phyloP scores from a whole-genome alignment of 2,888 invertebrate genomes.

The Aphodius granarius region DNA sequence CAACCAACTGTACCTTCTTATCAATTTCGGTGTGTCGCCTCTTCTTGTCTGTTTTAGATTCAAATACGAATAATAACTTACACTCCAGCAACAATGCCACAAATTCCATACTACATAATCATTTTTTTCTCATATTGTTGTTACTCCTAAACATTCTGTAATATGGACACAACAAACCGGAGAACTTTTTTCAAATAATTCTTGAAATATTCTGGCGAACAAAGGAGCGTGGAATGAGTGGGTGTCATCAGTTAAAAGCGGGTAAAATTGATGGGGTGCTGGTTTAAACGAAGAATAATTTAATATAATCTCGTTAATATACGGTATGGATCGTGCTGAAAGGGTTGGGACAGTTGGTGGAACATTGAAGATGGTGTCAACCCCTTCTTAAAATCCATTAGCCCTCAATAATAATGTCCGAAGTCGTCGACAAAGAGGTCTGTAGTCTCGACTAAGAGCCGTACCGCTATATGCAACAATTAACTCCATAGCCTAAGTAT shows the following conservation, averaged over 20 bases:
- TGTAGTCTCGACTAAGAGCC: conserved; percentile 52
- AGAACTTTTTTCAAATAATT: too few relatives aligned
- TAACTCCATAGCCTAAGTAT: conserved; percentile 54
- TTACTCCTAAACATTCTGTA: too few relatives aligned
- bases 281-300: background rate
- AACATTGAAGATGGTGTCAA: conserved; percentile 41
- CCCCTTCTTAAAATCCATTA: conserved; percentile 57
- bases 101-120: too few relatives aligned
- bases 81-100: too few relatives aligned
- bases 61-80: background rate
- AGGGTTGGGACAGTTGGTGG: conserved; percentile 11
- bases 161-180: background rate
- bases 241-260: background rate
- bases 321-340: background rate
- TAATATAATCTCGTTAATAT: background rate
- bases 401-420: conserved; percentile 56
- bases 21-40: conserved; percentile 18
- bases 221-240: background rate
- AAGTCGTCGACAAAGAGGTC: conserved; percentile 55
- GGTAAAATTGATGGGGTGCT: background rate
- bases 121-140: too few relatives aligned
- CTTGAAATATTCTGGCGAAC: background rate
- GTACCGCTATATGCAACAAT: conserved; percentile 54
- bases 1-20: conserved; percentile 25
- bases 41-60: background rate